A percentile compares a stretch with the other conserved stretches of the same genome.
Evolutionary conservation across 2,797 vertebrate genomes (phyloP).

Genomic region (Pseudomugil gertrudae): DNA sequence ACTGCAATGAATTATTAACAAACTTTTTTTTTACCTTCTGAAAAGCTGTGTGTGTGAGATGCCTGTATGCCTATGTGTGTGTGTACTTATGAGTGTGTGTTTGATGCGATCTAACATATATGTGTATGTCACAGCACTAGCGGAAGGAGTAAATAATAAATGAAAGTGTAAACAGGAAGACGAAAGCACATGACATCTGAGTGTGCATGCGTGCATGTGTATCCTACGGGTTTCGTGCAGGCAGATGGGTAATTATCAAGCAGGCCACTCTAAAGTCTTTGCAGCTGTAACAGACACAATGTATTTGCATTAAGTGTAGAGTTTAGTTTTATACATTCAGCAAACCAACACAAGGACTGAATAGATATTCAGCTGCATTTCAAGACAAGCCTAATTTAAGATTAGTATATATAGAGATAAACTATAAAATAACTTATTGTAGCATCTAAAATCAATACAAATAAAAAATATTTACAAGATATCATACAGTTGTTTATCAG

Average conservation of each 20-base stretch:
- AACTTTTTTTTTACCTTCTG: constrained; percentile 49
- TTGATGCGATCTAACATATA: constrained; percentile 48
- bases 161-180: constrained; percentile 79
- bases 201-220: constrained; percentile 25
- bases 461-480: neutral
- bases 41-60: constrained; percentile 37
- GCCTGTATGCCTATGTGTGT: constrained; percentile 13
- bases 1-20: constrained; percentile 67
- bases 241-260: constrained; percentile 78
- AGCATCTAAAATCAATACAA: neutral
- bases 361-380: constrained; percentile 12
- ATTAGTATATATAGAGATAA: neutral
- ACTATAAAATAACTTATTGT: neutral
- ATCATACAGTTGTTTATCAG: neutral
- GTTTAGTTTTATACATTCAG: constrained; percentile 27
- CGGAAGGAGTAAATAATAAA: constrained; percentile 78
- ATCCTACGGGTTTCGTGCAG: constrained; percentile 65
- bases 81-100: constrained; percentile 18
- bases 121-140: constrained; percentile 62
- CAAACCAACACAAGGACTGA: constrained; percentile 36
- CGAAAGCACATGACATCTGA: constrained; percentile 63
- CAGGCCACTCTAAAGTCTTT: constrained; percentile 45
- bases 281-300: constrained; percentile 52
- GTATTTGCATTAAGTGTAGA: constrained; percentile 41
- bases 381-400: constrained; percentile 14